Evolutionary conservation across 1,140 invertebrate genomes (phyloP).

Genomic region (Varroa destructor): DNA sequence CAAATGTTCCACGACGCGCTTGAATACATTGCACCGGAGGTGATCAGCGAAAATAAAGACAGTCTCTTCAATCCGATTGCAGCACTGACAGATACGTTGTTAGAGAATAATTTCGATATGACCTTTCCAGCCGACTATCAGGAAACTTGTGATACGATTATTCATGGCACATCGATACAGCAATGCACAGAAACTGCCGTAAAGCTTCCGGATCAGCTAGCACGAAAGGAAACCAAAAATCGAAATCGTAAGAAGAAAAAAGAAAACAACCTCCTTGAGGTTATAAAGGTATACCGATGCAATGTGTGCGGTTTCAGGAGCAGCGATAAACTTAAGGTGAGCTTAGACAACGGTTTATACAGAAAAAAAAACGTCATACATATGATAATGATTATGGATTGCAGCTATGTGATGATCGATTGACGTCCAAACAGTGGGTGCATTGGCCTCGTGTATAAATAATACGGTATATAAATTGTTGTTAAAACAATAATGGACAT

Average conservation of each 20-base stretch:
- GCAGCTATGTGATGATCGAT: too few species aligned
- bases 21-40: constrained; percentile 22
- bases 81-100: constrained; percentile 5
- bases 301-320: constrained; percentile 13
- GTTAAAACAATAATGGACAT: too few species aligned
- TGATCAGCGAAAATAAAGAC: background rate
- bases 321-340: constrained; percentile 23
- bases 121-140: too few species aligned
- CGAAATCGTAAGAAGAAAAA: background rate
- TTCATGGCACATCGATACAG: too few species aligned
- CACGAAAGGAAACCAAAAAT: constrained; percentile 2
- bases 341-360: background rate
- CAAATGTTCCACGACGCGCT: constrained; percentile 21
- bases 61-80: constrained; percentile 24
- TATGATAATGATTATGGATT: too few species aligned
- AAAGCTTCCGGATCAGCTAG: background rate
- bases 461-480: too few species aligned
- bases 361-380: too few species aligned
- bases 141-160: too few species aligned
- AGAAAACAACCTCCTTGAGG: constrained; percentile 3
- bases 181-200: background rate
- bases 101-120: constrained; percentile 25
- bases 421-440: too few species aligned
- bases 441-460: too few species aligned
- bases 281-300: constrained; percentile 14